Percentiles rank a stretch among this genome's conserved stretches.
Conservation (phyloP, 2,113 vertebrate genomes). For the Gobio gobio region DNA sequence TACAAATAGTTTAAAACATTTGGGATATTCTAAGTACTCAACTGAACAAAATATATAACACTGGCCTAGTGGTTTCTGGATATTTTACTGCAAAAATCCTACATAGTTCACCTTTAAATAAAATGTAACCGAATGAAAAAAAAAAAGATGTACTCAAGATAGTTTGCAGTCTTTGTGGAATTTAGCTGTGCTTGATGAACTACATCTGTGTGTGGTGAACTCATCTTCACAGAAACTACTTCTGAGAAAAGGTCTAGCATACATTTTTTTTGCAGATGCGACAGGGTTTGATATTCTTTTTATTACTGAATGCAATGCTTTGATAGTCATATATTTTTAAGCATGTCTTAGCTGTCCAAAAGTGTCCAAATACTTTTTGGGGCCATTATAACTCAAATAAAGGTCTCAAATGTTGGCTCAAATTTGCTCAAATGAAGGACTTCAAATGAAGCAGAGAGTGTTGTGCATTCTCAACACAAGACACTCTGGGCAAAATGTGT, state of each 20-base stretch:
- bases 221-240: neutral
- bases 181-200: neutral
- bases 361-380: neutral
- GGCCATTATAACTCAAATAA: neutral
- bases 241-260: neutral
- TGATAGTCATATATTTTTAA: neutral
- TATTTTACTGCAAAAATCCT: too few species aligned
- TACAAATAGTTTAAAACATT: too few species aligned
- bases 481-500: slow-evolving; percentile 43
- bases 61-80: too few species aligned
- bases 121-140: too few species aligned
- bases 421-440: neutral
- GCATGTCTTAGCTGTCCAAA: neutral
- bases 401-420: neutral
- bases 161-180: neutral
- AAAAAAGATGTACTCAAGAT: too few species aligned
- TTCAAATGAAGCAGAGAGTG: neutral
- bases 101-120: too few species aligned
- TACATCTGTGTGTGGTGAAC: neutral
- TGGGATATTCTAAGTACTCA: too few species aligned
- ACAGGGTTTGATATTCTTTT: neutral
- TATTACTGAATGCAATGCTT: neutral
- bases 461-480: slow-evolving; percentile 21
- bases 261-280: neutral
- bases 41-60: too few species aligned